Evolutionary conservation across 2,797 vertebrate species (phyloP).

Genomic region (Lacerta viridis): DNA sequence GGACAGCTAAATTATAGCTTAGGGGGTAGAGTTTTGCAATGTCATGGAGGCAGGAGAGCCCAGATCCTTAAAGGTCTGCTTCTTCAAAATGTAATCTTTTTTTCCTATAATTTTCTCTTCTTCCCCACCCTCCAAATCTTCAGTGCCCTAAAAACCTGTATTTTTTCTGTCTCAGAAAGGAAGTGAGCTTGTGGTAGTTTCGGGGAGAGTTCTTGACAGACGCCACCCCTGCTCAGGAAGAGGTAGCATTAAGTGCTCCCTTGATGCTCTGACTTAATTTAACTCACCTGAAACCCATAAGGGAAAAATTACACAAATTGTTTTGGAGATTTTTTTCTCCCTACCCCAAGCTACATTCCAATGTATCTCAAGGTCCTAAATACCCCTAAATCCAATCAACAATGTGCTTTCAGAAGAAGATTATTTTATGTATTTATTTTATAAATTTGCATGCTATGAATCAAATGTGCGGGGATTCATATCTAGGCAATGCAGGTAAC

Average conservation of each 20-base stretch:
- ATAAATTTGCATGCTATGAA: too few species aligned
- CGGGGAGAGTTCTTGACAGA: neutral
- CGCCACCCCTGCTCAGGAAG: neutral
- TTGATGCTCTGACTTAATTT: neutral
- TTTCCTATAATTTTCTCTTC: neutral
- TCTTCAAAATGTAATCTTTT: constrained; percentile 59
- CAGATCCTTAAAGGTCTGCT: constrained; percentile 45
- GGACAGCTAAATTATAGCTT: constrained; percentile 74
- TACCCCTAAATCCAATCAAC: too few species aligned
- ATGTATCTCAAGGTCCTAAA: too few species aligned
- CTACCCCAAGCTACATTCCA: too few species aligned
- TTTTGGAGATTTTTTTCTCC: too few species aligned
- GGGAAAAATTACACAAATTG: too few species aligned
- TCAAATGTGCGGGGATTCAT: too few species aligned
- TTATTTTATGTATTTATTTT: too few species aligned
- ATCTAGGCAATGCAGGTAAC: too few species aligned
- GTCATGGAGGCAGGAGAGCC: rapidly evolving
- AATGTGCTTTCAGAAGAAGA: too few species aligned
- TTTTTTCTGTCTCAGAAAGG: neutral
- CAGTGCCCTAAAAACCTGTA: neutral
- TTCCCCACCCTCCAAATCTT: too few species aligned
- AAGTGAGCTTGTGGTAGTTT: neutral
- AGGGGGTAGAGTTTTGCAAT: constrained; percentile 58
- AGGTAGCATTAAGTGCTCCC: neutral
- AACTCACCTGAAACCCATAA: too few species aligned